A percentile compares a stretch with the other conserved stretches of the same genome.
phyloP scores from a whole-genome alignment of 2,113 vertebrate species.

The Saguinus midas region DNA sequence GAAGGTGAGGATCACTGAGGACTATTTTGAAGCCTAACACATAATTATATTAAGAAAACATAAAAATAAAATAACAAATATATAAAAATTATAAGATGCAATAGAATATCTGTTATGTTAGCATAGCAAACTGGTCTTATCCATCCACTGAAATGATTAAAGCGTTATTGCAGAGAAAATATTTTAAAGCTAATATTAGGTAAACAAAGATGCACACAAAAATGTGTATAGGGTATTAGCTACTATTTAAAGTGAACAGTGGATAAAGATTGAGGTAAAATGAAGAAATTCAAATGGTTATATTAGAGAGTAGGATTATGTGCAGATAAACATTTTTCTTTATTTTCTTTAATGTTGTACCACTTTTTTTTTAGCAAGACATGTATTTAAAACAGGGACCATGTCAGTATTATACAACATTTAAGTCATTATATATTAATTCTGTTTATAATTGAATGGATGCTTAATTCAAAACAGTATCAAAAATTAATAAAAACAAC shows the following conservation, averaged over 20 bases:
- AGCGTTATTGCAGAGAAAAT: not conserved
- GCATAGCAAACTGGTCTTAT: not conserved
- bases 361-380: not conserved
- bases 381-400: not conserved
- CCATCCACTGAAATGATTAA: not conserved
- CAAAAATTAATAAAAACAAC: not conserved
- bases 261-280: conserved; percentile 3
- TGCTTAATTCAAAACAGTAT: not conserved
- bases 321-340: not conserved
- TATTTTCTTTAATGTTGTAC: not conserved
- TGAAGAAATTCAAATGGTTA: not conserved
- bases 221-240: not conserved
- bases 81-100: not conserved
- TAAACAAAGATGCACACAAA: not conserved
- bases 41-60: conserved; percentile 8
- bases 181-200: not conserved
- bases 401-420: not conserved
- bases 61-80: not conserved
- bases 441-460: conserved; percentile 20
- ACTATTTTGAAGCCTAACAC: not conserved
- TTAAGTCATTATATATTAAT: not conserved
- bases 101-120: not conserved
- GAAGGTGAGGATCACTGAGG: not conserved
- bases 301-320: not conserved
- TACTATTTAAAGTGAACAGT: not conserved